Evolutionary conservation across 2,113 vertebrate species (phyloP), one percentile per base, ranked within the genome.

Genomic region (Oceanodroma tethys): DNA sequence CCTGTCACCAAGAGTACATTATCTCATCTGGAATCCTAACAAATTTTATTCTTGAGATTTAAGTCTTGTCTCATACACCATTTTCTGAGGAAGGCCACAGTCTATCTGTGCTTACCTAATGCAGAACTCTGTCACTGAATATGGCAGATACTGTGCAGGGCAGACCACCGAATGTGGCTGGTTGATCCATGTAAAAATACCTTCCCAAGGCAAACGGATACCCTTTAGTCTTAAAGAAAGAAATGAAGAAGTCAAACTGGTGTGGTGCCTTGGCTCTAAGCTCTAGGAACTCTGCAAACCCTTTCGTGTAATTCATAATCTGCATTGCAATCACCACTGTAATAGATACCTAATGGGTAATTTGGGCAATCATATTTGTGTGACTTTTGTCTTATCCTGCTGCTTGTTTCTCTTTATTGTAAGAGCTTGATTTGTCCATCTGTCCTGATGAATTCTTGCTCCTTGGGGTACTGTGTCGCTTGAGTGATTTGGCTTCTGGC

Each of bases 401-500:
- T 10, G 8, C 34, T 78, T 90, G 11, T 56, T 74, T 58, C 38
- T 67, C n/a, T 93, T 92, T 81, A 70, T 92, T 91, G 52, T 72
- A 85, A 58, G 16, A 95, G 34, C 85, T 89, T 56, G 47, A 52
- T 94, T 85, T 81, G 38, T 86, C 68, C 48, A 62, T 93, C 70
- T 95, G 21, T 94, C 45, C 36, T 40, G 59, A 67, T 88, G 76
- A 92, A 94, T 93, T 96, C 55, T 90, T 84, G 88, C 68, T 94
- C 91, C 86, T 95, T 92, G 62, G 65, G 68, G 65, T 93, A 68
- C 86, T 96, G 9, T 92, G 81, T 81, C 53, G 25, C 68, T 88
- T 88, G 81, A 97, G 91, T 86, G 60, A 45, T 91, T 90, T 90
- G 92, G 88, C 80, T 96, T 81, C 73, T 94, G 88, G 88, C 84